Base-by-base conservation (phyloP, 2,113 vertebrate genomes). In the Solea solea region DNA sequence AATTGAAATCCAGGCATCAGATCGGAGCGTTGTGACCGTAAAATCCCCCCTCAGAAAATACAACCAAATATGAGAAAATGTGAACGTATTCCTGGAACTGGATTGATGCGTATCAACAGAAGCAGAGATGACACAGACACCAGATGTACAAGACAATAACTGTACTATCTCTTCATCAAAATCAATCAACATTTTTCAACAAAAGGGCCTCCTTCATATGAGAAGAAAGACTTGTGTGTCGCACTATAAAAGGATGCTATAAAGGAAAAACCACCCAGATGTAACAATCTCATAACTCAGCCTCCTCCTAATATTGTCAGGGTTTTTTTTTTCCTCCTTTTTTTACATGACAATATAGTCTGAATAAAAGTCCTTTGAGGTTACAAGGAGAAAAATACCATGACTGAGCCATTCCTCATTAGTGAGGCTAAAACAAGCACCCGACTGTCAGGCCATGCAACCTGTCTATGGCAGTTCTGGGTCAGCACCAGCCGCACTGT, bases 401-500 rank as follows among this genome's bases (percentile, higher is more conserved):
- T 85, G 44, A 81, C 61, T 12, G 65, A 84, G 84, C 72, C 51
- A 15, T 80, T 76, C 74, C 80, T 86, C 85, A 82, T 87, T 86
- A 86, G 72, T 46, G 50, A 75, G 69, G 62, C 65, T 60, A 54
- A 83, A 75, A 81, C 58, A 27, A 42, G 74, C 62, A 64, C 42
- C 21, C 4, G 52, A 52, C 34, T 59, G 1, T 72, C 59, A 65
- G 73, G 57, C 72, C 76, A 61, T 9, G 50, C 51, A 61, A 81
- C 69, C 81, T 74, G 61, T 65, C 77, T 58, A 74, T 89, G 88
- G 86, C 89, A 90, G 88, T 93, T 92, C 86, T 91, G 77, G 88
- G 85, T 91, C 85, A 86, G 70, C 70, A 78, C 63, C 76, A 82
- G 71, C 84, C 64, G 67, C 57, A 52, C 69, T 62, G 76, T 59